Percentiles rank a stretch among this genome's conserved stretches.
phyloP scores from a whole-genome alignment of 2,113 vertebrate species.

The Sceloporus tristichus region DNA sequence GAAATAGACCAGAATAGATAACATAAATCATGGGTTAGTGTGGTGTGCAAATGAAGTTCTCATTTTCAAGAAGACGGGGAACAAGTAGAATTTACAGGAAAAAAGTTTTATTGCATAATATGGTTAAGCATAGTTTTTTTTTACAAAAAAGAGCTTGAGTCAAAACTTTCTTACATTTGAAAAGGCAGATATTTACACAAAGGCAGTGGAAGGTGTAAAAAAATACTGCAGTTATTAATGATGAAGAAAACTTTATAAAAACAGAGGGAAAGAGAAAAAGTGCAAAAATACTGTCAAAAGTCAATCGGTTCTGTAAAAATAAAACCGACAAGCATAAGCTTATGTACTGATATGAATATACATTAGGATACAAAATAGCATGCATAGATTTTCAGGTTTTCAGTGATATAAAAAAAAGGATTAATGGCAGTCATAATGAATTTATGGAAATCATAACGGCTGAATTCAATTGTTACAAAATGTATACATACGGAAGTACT shows the following conservation, averaged over 20 bases:
- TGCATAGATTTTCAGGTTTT: constrained; percentile 87
- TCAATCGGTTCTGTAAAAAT: constrained; percentile 80
- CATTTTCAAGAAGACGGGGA: not conserved
- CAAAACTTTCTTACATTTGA: constrained; percentile 77
- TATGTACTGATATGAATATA: constrained; percentile 86
- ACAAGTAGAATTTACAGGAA: constrained; percentile 55
- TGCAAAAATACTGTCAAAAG: constrained; percentile 90
- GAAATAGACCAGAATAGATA: no score
- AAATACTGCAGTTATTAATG: constrained; percentile 74
- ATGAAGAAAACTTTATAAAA: constrained; percentile 82
- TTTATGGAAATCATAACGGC: not conserved
- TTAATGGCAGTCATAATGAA: constrained; percentile 54
- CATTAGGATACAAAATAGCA: constrained; percentile 87
- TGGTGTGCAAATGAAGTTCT: not conserved
- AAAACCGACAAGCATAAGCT: constrained; percentile 84
- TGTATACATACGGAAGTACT: constrained; percentile 36
- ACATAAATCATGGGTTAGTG: no score
- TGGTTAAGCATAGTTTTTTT: constrained; percentile 75
- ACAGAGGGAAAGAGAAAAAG: constrained; percentile 79
- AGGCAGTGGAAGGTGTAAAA: constrained; percentile 75
- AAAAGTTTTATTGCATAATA: constrained; percentile 90
- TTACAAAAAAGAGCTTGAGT: constrained; percentile 77
- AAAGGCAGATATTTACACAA: constrained; percentile 88
- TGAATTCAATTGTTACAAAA: constrained; percentile 43
- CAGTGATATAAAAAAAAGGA: constrained; percentile 47